Evolutionary conservation across 2,113 vertebrate species (phyloP).

Genomic region (Piprites chloris): DNA sequence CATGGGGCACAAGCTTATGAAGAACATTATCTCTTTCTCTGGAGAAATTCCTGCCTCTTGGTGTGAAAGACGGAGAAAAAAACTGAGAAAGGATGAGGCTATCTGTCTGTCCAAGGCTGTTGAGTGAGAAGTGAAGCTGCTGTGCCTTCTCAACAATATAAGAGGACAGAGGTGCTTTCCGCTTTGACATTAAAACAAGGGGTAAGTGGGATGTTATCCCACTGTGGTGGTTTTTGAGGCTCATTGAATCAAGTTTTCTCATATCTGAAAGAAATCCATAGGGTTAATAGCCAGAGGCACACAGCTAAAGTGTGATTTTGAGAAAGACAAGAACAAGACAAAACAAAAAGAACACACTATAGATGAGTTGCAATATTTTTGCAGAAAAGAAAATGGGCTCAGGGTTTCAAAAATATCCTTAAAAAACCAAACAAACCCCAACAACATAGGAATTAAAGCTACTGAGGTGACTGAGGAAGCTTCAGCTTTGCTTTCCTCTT

Average conservation of each 20-base stretch:
- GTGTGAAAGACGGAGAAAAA: neutral
- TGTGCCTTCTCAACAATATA: neutral
- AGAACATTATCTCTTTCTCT: neutral
- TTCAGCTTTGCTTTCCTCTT: neutral
- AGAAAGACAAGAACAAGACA: neutral
- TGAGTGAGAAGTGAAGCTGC: neutral
- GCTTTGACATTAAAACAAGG: neutral
- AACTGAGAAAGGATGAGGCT: neutral
- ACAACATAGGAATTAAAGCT: neutral
- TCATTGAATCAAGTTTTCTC: neutral
- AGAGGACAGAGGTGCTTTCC: neutral
- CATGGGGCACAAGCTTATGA: neutral
- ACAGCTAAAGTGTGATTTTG: neutral
- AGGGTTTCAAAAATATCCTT: neutral
- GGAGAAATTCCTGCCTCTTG: neutral
- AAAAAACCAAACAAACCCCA: too few species aligned
- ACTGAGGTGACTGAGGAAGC: neutral
- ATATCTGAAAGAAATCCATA: neutral
- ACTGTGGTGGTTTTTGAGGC: neutral
- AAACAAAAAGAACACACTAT: neutral
- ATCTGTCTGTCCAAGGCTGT: neutral
- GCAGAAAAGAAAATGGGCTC: neutral
- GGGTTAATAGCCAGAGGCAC: neutral
- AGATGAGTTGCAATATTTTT: neutral
- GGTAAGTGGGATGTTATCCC: neutral